Evolutionary conservation across 2,113 vertebrate genomes (phyloP).

Genomic region (Gobio gobio): DNA sequence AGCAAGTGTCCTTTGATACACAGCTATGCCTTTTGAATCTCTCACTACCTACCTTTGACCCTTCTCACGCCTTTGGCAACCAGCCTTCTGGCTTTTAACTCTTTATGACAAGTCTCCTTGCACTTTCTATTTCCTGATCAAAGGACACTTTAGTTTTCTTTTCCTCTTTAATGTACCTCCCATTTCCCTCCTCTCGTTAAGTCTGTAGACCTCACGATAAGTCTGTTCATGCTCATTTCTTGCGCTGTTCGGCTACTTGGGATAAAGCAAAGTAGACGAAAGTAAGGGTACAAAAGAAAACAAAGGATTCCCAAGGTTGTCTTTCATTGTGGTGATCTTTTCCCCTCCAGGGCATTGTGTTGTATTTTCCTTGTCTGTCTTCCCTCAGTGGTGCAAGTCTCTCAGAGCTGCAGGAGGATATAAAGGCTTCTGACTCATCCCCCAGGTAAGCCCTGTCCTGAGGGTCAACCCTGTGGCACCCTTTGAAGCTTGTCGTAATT

Average conservation of each 20-base stretch:
- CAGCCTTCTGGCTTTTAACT: neutral
- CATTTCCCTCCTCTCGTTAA: neutral
- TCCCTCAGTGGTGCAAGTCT: neutral
- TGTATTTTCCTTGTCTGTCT: neutral
- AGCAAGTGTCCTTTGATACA: constrained; percentile 6
- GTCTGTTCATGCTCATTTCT: neutral
- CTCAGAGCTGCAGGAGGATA: constrained; percentile 26
- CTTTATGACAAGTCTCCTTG: neutral
- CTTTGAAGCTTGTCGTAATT: neutral
- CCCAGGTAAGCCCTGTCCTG: constrained; percentile 26
- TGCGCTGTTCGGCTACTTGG: neutral
- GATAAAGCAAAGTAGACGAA: neutral
- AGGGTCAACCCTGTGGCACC: constrained; percentile 13
- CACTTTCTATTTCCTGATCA: neutral
- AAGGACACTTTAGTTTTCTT: neutral
- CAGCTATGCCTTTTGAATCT: neutral
- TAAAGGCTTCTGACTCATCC: constrained; percentile 16
- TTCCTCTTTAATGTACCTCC: neutral
- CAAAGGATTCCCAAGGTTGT: constrained; percentile 27
- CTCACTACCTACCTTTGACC: neutral
- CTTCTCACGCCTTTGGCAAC: constrained; percentile 5
- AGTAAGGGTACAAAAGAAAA: constrained; percentile 25
- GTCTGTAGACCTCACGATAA: neutral
- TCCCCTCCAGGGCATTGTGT: constrained; percentile 18
- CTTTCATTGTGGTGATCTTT: constrained; percentile 8